Base-by-base conservation (phyloP, 2,888 invertebrate genomes). In the Tachina fera region DNA sequence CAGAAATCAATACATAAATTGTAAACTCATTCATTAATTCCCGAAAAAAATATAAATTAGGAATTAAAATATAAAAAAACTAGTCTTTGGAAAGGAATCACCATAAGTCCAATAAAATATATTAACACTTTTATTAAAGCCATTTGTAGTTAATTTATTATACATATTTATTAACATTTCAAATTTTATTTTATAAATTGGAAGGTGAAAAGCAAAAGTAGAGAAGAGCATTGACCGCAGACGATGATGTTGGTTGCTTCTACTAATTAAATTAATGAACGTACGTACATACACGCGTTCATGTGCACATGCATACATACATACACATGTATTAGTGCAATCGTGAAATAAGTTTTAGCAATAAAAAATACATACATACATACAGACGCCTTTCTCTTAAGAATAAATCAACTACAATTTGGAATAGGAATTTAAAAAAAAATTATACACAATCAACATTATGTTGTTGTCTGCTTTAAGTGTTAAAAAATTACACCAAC, bases 171-270 rank as follows among this genome's bases (percentile, higher is more conserved):
- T 63, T 63, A 61, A 58, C 14, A 39, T 47, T 68, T 61, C 10
- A 56, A 19, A n/a, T 51, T 70, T 56, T 67, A 45, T 56, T 53
- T 70, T 43, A 63, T 22, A 16, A 67, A 19, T 43, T 22, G 41
- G 58, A 11, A 45, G 53, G 39, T 19, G 39, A 60, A 82, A 82
- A 79, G 75, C 83, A 83, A 79, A 75, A 85, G 85, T 82, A 74
- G 53, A 83, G 47, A 79, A 72, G 83, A 80, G 83, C 86, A 86
- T 72, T 86, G 83, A 86, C 83, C 86, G 53, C 6, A 9, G 10
- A 19, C 47, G 67, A 67, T 49, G 43, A 39, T 53, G 74, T 58
- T 63, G 49, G 74, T 58, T 63, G 49, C 43, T 56, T 82, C 41
- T 41, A 80, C 19, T 79, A 85, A 85, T 82, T 82, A 75, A 41